Percentiles rank a stretch among this genome's conserved stretches.
These are phyloP conservation scores for Hermaeophaga mercurialis DNA, from an alignment of 2,888 invertebrate genomes.

Conservation along the genomic window DNA sequence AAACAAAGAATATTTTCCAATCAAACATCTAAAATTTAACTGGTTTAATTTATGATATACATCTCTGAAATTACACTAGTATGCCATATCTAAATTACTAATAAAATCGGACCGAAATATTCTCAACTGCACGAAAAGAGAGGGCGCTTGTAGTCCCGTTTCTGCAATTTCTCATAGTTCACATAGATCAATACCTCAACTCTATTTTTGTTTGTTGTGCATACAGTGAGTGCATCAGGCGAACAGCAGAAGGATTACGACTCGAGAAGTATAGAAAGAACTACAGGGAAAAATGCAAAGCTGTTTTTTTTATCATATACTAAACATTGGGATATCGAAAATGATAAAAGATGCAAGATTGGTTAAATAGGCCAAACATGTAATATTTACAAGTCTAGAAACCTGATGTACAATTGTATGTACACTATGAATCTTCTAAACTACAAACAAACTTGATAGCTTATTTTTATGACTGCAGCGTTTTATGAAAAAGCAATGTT, in stretches of 20 bases:
- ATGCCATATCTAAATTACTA: slow-evolving; percentile 5
- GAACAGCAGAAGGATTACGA: slow-evolving; percentile 13
- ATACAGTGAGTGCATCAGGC: slow-evolving; percentile 17
- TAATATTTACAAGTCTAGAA: no score
- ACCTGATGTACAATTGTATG: no score
- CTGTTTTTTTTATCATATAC: no score
- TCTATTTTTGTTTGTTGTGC: slow-evolving; percentile 17
- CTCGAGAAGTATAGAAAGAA: background rate
- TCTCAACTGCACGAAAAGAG: background rate
- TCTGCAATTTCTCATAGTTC: background rate
- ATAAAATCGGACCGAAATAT: background rate
- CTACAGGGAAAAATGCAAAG: background rate
- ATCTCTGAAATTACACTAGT: slow-evolving; percentile 2
- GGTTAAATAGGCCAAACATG: no score
- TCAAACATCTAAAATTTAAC: slow-evolving; percentile 6
- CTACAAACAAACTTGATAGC: no score
- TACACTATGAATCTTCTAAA: no score
- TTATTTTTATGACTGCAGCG: no score
- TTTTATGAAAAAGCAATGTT: no score
- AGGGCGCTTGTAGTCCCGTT: background rate
- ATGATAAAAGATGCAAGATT: no score
- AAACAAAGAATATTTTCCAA: no score
- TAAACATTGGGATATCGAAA: no score
- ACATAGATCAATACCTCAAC: slow-evolving; percentile 17
- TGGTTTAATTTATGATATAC: background rate